Conservation (phyloP, 2,888 invertebrate genomes). For the Orchesellides sinensis region DNA sequence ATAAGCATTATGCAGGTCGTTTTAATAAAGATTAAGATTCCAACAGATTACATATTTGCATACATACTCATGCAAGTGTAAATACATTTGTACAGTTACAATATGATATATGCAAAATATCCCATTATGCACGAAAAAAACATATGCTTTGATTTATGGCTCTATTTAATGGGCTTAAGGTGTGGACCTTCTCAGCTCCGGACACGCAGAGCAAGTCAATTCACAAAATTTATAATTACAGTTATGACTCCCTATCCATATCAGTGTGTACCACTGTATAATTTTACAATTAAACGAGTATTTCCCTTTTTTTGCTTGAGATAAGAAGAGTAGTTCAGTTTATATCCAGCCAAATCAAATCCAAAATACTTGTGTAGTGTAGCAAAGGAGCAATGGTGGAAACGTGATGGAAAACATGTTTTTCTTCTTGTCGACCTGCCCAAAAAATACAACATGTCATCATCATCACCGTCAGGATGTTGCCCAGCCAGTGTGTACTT, state of each 20-base stretch:
- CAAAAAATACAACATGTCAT: conserved; percentile 29
- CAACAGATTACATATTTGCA: not conserved
- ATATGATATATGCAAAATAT: not conserved
- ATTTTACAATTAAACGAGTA: conserved; percentile 34
- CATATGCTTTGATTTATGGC: conserved; percentile 32
- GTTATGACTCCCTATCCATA: conserved; percentile 2
- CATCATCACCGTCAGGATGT: conserved; percentile 19
- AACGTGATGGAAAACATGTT: conserved; percentile 53
- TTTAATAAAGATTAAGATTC: not conserved
- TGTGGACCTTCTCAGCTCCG: conserved; percentile 28
- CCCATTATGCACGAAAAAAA: no score
- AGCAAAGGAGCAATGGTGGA: not conserved
- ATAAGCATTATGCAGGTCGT: not conserved
- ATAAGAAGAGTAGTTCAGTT: no score
- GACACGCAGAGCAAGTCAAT: not conserved
- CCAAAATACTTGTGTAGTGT: no score
- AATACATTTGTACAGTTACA: not conserved
- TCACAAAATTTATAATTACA: conserved; percentile 21
- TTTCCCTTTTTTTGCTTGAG: conserved; percentile 9
- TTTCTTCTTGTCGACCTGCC: conserved; percentile 42
- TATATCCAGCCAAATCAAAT: not conserved
- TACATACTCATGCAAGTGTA: not conserved
- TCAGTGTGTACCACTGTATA: conserved; percentile 4
- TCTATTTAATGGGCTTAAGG: conserved; percentile 36
- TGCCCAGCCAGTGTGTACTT: conserved; percentile 28